Conservation (phyloP, 1,140 invertebrate genomes). For the Trichonephila clavata region DNA sequence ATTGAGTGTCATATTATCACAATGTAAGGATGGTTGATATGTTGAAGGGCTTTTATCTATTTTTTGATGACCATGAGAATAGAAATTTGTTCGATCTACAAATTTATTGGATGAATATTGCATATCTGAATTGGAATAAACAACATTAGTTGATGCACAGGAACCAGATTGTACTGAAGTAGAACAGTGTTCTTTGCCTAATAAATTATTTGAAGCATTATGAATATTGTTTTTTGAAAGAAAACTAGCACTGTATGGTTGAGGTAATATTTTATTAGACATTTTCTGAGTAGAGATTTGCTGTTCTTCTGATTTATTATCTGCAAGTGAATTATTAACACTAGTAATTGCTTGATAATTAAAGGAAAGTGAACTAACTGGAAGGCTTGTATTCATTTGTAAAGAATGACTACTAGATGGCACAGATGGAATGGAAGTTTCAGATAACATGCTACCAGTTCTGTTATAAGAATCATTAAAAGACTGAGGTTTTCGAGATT, state of each 20-base stretch:
- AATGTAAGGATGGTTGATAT: conserved; percentile 19
- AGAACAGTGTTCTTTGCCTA: not conserved
- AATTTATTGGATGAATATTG: not conserved
- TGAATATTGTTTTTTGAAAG: not conserved
- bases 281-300: not conserved
- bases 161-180: not conserved
- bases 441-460: not conserved
- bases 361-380: not conserved
- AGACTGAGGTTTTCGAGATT: not conserved
- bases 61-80: not conserved
- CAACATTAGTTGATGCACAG: not conserved
- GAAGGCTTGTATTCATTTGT: not conserved
- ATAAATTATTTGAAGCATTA: not conserved
- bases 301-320: not conserved
- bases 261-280: not conserved
- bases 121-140: not conserved
- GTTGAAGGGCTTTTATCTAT: not conserved
- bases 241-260: not conserved
- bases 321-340: not conserved
- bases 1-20: not conserved
- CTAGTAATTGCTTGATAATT: not conserved
- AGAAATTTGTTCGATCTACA: not conserved
- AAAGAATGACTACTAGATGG: not conserved
- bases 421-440: not conserved
- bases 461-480: not conserved